These are phyloP conservation scores for Agelaius tricolor DNA, from an alignment of 2,113 vertebrate genomes.

Conservation along the genomic window DNA sequence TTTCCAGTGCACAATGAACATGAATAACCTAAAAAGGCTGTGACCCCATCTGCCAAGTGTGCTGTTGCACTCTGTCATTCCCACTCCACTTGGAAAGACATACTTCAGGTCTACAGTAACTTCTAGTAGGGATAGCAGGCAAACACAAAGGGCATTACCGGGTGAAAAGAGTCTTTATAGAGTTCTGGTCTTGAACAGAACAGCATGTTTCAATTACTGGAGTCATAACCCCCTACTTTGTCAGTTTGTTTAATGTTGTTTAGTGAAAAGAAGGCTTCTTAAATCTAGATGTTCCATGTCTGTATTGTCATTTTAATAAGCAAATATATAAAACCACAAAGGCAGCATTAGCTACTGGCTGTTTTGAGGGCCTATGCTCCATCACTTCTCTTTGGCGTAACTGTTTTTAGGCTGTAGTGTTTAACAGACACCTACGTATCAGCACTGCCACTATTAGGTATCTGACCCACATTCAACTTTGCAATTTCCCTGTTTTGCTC, in stretches of 20 bases:
- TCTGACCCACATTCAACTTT: neutral
- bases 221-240: constrained; percentile 70
- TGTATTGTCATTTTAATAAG: constrained; percentile 76
- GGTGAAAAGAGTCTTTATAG: constrained; percentile 68
- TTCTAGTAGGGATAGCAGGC: constrained; percentile 54
- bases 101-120: constrained; percentile 42
- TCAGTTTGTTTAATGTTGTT: constrained; percentile 73
- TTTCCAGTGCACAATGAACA: constrained; percentile 38
- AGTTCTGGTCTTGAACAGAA: constrained; percentile 62
- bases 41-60: constrained; percentile 42
- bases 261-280: constrained; percentile 75
- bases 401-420: neutral
- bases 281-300: constrained; percentile 73
- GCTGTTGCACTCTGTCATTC: constrained; percentile 52
- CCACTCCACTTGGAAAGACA: constrained; percentile 36
- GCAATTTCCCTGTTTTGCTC: neutral
- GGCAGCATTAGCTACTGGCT: constrained; percentile 65
- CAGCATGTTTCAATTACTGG: constrained; percentile 78
- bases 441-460: neutral
- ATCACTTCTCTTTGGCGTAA: neutral
- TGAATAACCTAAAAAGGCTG: constrained; percentile 33
- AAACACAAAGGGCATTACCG: constrained; percentile 60
- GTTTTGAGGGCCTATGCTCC: neutral
- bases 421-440: neutral
- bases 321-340: constrained; percentile 71